Base-by-base conservation (phyloP, 2,113 vertebrate species). In the Daphoenositta chrysoptera region DNA sequence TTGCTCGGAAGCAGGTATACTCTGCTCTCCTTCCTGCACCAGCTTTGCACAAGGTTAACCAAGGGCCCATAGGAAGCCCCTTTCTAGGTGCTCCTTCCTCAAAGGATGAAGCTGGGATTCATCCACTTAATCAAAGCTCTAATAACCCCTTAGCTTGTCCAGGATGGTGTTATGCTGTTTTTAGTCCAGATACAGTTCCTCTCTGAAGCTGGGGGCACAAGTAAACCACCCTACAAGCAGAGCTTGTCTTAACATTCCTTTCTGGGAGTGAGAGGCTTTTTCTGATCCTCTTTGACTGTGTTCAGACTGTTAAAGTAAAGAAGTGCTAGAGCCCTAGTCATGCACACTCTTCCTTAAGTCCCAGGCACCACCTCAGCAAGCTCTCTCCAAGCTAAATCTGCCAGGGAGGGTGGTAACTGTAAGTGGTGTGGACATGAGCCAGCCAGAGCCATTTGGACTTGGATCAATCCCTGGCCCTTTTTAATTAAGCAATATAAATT, bases 401-500 rank as follows among this genome's bases (percentile, higher is more conserved):
- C 64, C 64, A 58, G 15, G 30, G 21, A 80, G 60, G 23, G 13
- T 54, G 27, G 54, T 28, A 83, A 78, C 39, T 77, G 13, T 31
- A 83, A 80, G 39, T 27, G 27, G 50, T 6, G 30, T 56, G 60
- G 72, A 44, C 39, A 40, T 15, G 40, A 93, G 76, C 81, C 83
- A 92, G 76, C 1, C 72, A 87, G 30, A 81, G 64, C 42, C 60
- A 84, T 81, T 87, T 92, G 93, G 80, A 90, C 44, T 78, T 78
- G 76, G 31, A 95, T 81, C 64, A 90, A 53, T 75, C 91, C 64
- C 64, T 73, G 39, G 19, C 11, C 50, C 45, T 89, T 89, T 95
- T 56, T 68, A 94, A 94, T 94, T 86, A 93, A 87, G 76, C 72
- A 87, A 48, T 75, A 89, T 75, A 94, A 96, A 95, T 88, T 87